A percentile compares a stretch with the other conserved stretches of the same genome.
phyloP scores from a whole-genome alignment of 2,113 vertebrate species.

The Ptilonorhynchus violaceus region DNA sequence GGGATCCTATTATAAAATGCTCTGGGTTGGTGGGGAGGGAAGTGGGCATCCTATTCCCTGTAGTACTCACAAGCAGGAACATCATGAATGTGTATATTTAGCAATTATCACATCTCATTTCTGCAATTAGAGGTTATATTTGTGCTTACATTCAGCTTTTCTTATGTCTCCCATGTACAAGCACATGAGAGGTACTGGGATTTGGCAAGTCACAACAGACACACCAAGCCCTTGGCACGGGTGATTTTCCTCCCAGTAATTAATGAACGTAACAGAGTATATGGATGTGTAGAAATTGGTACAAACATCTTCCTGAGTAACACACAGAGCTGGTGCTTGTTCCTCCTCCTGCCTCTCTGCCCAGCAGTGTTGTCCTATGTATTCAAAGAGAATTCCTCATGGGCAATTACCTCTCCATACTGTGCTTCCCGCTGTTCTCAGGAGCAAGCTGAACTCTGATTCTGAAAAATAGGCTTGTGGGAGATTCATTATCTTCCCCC shows the following conservation, averaged over 20 bases:
- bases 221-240: background rate
- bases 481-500: accelerated
- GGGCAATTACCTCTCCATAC: background rate
- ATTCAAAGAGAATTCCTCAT: background rate
- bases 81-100: background rate
- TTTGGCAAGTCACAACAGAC: background rate
- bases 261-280: background rate
- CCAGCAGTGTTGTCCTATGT: background rate
- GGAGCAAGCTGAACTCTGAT: background rate
- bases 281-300: background rate
- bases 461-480: background rate
- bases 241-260: background rate
- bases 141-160: background rate
- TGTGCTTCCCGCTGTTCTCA: background rate
- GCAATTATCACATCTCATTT: background rate
- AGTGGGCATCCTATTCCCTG: background rate
- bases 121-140: background rate
- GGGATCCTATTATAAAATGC: background rate
- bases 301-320: background rate
- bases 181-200: background rate
- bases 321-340: background rate
- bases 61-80: background rate
- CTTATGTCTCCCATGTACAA: background rate
- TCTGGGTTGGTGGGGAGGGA: background rate
- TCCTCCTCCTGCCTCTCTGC: background rate